Evolutionary conservation across 2,797 vertebrate genomes (phyloP).

Genomic region (Apogon hyalosoma): DNA sequence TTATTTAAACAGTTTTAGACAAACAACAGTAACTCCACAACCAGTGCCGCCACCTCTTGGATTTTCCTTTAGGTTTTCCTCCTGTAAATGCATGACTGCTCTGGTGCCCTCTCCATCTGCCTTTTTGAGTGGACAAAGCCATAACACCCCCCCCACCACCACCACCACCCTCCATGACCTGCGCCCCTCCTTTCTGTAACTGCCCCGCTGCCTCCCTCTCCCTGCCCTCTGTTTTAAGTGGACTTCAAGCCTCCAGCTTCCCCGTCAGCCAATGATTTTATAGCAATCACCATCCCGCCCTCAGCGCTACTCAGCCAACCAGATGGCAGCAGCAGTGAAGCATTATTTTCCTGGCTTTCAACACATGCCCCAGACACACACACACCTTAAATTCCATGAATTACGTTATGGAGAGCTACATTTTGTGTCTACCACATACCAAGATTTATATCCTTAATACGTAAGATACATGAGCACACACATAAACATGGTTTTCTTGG

Average conservation of each 20-base stretch:
- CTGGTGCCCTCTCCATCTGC: slow-evolving; percentile 61
- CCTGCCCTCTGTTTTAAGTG: slow-evolving; percentile 39
- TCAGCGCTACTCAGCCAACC: slow-evolving; percentile 69
- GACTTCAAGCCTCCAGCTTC: slow-evolving; percentile 61
- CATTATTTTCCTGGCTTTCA: slow-evolving; percentile 32
- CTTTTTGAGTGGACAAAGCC: slow-evolving; percentile 60
- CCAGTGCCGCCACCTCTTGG: neutral
- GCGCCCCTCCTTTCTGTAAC: neutral
- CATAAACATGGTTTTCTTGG: no score
- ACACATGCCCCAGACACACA: neutral
- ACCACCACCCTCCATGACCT: neutral
- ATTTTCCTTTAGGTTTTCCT: slow-evolving; percentile 13
- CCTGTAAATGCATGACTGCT: slow-evolving; percentile 49
- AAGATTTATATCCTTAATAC: no score
- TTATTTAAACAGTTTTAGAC: slow-evolving; percentile 24
- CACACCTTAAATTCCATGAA: no score
- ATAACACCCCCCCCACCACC: slow-evolving; percentile 17
- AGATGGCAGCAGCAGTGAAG: slow-evolving; percentile 79
- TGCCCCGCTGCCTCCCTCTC: neutral
- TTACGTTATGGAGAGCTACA: no score
- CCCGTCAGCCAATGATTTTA: slow-evolving; percentile 59
- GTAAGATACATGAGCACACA: no score
- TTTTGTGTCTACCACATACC: no score
- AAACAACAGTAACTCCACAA: slow-evolving; percentile 1
- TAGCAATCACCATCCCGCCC: slow-evolving; percentile 53